Evolutionary conservation across 2,888 invertebrate genomes (phyloP).

Genomic region (Anoncus sp.): DNA sequence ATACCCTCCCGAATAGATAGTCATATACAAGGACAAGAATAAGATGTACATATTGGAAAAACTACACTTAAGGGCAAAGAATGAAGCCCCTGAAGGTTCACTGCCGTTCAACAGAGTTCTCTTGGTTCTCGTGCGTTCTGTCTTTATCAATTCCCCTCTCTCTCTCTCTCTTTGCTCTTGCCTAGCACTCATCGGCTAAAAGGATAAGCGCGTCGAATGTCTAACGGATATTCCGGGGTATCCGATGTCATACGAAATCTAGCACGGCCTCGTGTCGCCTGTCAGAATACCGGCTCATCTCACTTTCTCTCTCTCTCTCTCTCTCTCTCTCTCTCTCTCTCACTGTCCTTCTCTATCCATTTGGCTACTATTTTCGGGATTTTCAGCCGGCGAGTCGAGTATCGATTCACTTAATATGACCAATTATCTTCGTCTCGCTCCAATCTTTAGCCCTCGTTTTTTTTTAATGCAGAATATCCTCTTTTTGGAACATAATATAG

Average conservation of each 20-base stretch:
- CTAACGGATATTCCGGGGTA: constrained; percentile 51
- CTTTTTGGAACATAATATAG: background rate
- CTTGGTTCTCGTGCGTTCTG: constrained; percentile 40
- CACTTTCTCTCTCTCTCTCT: background rate
- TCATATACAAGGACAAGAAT: constrained; percentile 1
- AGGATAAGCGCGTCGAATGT: constrained; percentile 50
- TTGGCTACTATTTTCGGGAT: constrained; percentile 46
- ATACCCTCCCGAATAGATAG: background rate
- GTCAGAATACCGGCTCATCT: constrained; percentile 24
- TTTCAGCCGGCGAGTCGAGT: constrained; percentile 39
- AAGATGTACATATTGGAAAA: constrained; percentile 4
- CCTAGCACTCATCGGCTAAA: constrained; percentile 54
- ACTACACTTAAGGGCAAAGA: background rate
- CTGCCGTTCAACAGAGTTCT: constrained; percentile 11
- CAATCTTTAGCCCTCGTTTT: background rate
- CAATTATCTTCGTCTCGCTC: constrained; percentile 22
- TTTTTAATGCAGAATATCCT: background rate
- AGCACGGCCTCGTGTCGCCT: constrained; percentile 30
- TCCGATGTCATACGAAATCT: constrained; percentile 55
- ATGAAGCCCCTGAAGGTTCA: constrained; percentile 8
- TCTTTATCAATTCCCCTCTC: constrained; percentile 27
- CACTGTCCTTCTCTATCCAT: constrained; percentile 12
- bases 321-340: constrained; percentile 22
- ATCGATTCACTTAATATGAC: constrained; percentile 48
- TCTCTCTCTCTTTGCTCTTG: constrained; percentile 13